Percentiles rank a stretch among this genome's conserved stretches.
Evolutionary conservation across 1,140 invertebrate species (phyloP).

Genomic region (Aphaenogaster ashmeadi): DNA sequence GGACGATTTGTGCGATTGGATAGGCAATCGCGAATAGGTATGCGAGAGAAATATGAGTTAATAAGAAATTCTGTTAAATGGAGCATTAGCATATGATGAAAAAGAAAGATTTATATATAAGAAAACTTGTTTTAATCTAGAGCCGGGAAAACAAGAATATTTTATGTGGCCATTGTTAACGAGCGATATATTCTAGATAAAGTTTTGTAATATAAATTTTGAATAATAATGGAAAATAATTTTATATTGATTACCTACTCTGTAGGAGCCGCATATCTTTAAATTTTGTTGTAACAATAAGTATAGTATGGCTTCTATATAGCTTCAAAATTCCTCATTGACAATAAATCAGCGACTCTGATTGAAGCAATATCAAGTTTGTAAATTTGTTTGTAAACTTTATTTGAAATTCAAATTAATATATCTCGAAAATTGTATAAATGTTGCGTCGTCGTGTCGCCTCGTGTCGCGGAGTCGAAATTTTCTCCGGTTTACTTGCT

Average conservation of each 20-base stretch:
- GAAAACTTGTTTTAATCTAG: not conserved
- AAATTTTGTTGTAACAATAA: not conserved
- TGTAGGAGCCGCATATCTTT: not conserved
- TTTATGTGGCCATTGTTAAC: not conserved
- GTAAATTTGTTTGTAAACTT: constrained; percentile 6
- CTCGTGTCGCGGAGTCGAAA: constrained; percentile 33
- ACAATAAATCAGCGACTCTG: not conserved
- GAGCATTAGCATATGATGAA: not conserved
- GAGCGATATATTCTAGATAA: not conserved
- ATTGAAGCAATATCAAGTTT: constrained; percentile 1
- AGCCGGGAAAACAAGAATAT: not conserved
- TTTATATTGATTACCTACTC: not conserved
- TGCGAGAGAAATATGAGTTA: constrained; percentile 3
- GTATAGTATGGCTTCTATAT: not conserved
- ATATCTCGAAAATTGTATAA: constrained; percentile 6
- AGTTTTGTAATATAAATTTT: not conserved
- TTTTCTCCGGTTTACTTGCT: constrained; percentile 60
- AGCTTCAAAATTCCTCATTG: not conserved
- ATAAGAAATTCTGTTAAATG: constrained; percentile 33
- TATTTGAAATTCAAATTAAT: constrained; percentile 19
- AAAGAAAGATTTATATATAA: not conserved
- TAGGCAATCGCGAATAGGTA: constrained; percentile 9
- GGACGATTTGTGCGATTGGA: constrained; percentile 27
- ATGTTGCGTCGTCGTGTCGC: constrained; percentile 9
- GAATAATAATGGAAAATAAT: constrained; percentile 16